Base-by-base conservation (phyloP, 1,140 invertebrate genomes). In the Panulirus ornatus region DNA sequence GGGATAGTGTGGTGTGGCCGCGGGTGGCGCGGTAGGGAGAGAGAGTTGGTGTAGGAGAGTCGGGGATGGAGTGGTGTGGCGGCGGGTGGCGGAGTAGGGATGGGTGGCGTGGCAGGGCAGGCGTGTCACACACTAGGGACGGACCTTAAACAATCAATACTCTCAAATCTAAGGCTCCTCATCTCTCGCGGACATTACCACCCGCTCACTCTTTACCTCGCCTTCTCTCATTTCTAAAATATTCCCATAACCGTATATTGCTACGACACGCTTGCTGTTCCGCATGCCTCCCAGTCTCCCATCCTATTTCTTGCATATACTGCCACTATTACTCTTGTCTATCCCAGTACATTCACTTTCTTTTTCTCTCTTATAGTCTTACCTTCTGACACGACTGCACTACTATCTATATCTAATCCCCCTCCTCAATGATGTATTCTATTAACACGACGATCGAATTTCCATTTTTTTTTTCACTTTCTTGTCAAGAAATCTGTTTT, bases 91-190 rank as follows among this genome's bases (percentile, higher is more conserved):
- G 51, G 2, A 42, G 84, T 22, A 2, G 19, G 38, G 84, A 27
- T 70, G 42, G 73, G 54, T 78, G 51, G 51, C 27, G 75, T 2
- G 27, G 58, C 27, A 63, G 51, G 8, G 47, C 14, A 14, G 54
- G 40, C 27, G 82, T 47, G 38, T 70, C 58, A 66, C 81, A 66
- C 81, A 40, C 14, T 30, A 34, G n/a, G 58, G 44, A 36, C n/a
- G 70, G 47, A 81, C 47, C 47, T 75, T 47, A 51, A 84, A 84
- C 83, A 84, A 84, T 84, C 83, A 84, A 84, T 84, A 84, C 83
- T 36, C 16, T 42, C 42, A 84, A 75, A 73, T 75, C 70, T 84
- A 73, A 84, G 70, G 83, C 75, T 84, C 51, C 83, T 75, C 11
- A 84, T 73, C 83, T 44, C 63, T 44, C 27, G 14, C 42, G 38